A percentile compares a stretch with the other conserved stretches of the same genome.
Evolutionary conservation across 2,888 invertebrate genomes (phyloP).

Genomic region (Zeuzera pyrina): DNA sequence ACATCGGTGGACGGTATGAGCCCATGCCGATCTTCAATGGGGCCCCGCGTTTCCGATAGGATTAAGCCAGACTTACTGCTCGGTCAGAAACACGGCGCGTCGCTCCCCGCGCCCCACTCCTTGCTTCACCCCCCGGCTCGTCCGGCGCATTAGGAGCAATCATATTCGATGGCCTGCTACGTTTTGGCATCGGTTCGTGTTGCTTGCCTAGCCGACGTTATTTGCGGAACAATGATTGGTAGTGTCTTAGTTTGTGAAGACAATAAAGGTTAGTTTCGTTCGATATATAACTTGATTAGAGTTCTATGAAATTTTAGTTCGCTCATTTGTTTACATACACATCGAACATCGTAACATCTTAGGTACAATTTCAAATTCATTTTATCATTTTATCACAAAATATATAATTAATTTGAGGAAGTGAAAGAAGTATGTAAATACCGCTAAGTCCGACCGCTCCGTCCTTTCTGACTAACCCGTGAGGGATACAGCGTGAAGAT

Average conservation of each 20-base stretch:
- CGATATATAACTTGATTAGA: constrained; percentile 12
- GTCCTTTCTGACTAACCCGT: no score
- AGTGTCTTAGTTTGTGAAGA: constrained; percentile 53
- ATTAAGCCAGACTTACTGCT: constrained; percentile 72
- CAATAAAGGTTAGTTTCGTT: constrained; percentile 32
- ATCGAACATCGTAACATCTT: no score
- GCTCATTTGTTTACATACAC: constrained; percentile 10
- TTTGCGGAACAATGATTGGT: constrained; percentile 65
- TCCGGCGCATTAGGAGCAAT: constrained; percentile 67
- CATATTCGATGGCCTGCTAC: constrained; percentile 68
- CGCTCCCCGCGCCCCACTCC: constrained; percentile 22
- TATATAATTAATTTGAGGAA: no score
- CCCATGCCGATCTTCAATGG: constrained; percentile 63
- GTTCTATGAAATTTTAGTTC: constrained; percentile 7
- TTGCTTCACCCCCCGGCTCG: constrained; percentile 32
- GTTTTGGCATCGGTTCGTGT: constrained; percentile 68
- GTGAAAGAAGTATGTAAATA: no score
- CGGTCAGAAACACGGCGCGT: constrained; percentile 55
- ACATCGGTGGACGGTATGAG: constrained; percentile 31
- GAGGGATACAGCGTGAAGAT: no score
- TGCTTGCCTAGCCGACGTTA: constrained; percentile 65
- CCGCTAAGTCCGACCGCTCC: no score
- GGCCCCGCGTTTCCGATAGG: constrained; percentile 69
- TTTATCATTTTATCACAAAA: no score
- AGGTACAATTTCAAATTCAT: no score